phyloP scores from a whole-genome alignment of 2,797 vertebrate genomes.

The Pantherophis vulpinus region DNA sequence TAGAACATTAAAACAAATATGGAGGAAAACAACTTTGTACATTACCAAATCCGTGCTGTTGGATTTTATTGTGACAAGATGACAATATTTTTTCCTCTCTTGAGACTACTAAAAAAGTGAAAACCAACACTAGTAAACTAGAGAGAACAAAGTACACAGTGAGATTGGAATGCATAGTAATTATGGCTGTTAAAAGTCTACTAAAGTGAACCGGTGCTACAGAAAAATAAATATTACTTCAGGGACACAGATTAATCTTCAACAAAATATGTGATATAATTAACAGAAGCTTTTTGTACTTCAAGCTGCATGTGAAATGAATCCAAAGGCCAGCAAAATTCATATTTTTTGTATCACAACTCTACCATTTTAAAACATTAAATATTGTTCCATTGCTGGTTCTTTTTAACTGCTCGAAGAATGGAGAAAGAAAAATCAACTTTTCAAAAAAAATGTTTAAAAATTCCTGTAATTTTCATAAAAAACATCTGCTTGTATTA shows the following conservation, averaged over 20 bases:
- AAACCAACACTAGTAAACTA: conserved; percentile 38
- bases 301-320: neutral
- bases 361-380: neutral
- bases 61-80: conserved; percentile 26
- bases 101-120: conserved; percentile 1
- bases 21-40: conserved; percentile 44
- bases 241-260: conserved; percentile 46
- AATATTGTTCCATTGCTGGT: neutral
- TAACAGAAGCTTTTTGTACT: conserved; percentile 33
- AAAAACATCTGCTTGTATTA: neutral
- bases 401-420: neutral
- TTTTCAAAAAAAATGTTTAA: neutral
- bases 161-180: conserved; percentile 54
- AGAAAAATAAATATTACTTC: conserved; percentile 40
- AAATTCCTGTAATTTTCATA: neutral
- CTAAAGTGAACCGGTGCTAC: conserved; percentile 23
- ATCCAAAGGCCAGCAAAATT: neutral
- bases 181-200: conserved; percentile 68
- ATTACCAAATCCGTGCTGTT: conserved; percentile 50
- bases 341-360: neutral
- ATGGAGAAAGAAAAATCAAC: neutral
- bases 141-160: conserved; percentile 70
- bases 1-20: neutral
- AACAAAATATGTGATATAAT: conserved; percentile 45
- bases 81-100: neutral